Conservation (phyloP, 2,888 invertebrate genomes). For the Uropetala carovei region DNA sequence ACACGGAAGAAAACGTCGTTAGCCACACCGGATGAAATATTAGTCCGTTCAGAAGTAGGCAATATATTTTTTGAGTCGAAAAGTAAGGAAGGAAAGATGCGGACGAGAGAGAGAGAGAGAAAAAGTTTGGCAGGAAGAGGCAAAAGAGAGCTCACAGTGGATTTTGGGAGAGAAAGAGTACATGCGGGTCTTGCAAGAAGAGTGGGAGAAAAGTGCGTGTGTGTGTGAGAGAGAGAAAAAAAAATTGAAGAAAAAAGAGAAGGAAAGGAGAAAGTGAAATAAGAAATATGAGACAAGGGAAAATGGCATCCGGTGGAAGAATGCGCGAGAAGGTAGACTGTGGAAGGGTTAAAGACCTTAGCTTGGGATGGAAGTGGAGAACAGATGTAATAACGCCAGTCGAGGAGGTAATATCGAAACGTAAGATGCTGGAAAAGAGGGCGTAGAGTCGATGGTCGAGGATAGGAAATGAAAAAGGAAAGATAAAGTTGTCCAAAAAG, state of each 20-base stretch:
- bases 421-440: too few relatives aligned
- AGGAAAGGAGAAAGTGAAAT: background rate
- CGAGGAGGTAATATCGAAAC: too few relatives aligned
- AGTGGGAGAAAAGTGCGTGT: background rate
- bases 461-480: too few relatives aligned
- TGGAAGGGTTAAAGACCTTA: too few relatives aligned
- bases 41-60: conserved; percentile 16
- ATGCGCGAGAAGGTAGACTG: too few relatives aligned
- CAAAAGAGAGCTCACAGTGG: background rate
- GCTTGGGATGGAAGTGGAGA: too few relatives aligned
- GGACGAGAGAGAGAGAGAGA: background rate
- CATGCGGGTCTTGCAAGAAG: background rate
- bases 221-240: background rate
- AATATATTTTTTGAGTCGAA: conserved; percentile 58
- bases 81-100: background rate
- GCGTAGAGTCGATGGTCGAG: too few relatives aligned
- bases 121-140: background rate
- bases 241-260: background rate
- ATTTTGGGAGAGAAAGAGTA: background rate
- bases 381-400: too few relatives aligned
- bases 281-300: background rate
- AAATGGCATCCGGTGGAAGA: background rate
- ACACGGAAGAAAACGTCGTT: conserved; percentile 49
- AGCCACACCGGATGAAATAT: conserved; percentile 48
- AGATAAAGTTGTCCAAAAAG: too few relatives aligned